Percentiles rank a stretch among this genome's conserved stretches.
These are phyloP conservation scores for Pteropus rufus DNA, from an alignment of 2,797 vertebrate species.

Conservation along the genomic window DNA sequence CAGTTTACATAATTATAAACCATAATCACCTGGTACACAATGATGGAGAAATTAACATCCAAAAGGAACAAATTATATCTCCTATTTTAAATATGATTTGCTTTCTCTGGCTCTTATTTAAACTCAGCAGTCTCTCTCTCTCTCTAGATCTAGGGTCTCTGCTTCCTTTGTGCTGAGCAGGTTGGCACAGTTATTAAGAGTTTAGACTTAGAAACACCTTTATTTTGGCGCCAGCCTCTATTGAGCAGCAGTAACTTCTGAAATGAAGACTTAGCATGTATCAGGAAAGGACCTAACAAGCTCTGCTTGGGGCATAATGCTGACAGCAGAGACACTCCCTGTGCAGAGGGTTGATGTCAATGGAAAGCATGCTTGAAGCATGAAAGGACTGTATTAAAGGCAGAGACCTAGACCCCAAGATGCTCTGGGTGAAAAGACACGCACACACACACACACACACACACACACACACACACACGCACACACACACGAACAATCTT, in stretches of 20 bases:
- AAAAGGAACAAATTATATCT: background rate
- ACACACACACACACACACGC: too few species aligned
- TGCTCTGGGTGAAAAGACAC: background rate
- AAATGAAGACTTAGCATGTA: background rate
- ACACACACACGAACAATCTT: background rate
- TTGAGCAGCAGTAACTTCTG: background rate
- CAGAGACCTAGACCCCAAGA: background rate
- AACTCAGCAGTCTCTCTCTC: background rate
- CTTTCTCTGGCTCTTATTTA: background rate
- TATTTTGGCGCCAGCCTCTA: background rate
- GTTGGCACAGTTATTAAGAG: background rate
- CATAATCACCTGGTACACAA: background rate
- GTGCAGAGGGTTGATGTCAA: rapidly evolving
- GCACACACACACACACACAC: background rate
- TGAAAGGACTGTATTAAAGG: background rate
- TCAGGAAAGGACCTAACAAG: background rate
- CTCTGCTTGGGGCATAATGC: background rate
- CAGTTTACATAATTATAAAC: background rate
- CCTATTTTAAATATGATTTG: background rate
- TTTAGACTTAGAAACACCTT: background rate
- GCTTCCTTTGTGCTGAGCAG: background rate
- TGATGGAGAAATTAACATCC: background rate
- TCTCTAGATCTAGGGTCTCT: background rate
- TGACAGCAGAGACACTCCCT: background rate
- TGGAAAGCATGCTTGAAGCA: background rate